Evolutionary conservation across 53 echinoderm and acorn worm genomes (phyloP), one percentile per base, ranked within the genome.

Genomic region (Mesocentrotus franciscanus): DNA sequence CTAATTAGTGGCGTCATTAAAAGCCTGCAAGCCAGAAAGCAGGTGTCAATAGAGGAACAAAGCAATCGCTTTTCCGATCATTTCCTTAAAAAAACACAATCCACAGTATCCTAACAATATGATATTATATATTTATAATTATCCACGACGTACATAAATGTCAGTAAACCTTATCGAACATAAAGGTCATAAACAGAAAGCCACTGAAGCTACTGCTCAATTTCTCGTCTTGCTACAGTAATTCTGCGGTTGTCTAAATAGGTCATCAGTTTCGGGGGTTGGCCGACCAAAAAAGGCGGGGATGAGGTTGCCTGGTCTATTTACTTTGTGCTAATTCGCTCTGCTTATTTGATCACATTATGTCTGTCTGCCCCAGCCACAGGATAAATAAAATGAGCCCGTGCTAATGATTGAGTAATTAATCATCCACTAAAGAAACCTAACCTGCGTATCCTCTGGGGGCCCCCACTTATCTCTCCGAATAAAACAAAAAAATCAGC

Each of bases 281-380:
- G 10, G 56, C 33, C 56, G 58, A 58, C n/a, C 56, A 58, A 57
- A 56, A 87, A 17, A 87, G 87, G 87, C 29, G 58, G 87, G 27
- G 58, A 58, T 57, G 87, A 87, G 58, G 57, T 58, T 87, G 87
- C n/a, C 56, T 14, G 87, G 87, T 87, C 87, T 87, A 87, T 87
- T 87, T 87, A 87, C 56, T 58, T 24, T 27, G n/a, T 58, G n/a
- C 87, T 87, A 87, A 87, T 87, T 87, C 58, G 26, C 56, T 87
- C 58, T 57, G 87, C 87, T 87, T 87, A 87, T 87, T 87, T 87
- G 34, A 9, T 87, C 87, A 27, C 87, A 57, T 87, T 87, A 87
- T 87, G 87, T 24, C n/a, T 75, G 20, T 58, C 15, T 57, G 34
- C 58, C 56, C 12, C 20, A 20, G 87, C 87, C 87, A 87, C n/a